phyloP scores from a whole-genome alignment of 2,888 invertebrate species.

The Rhyacophila evoluta region DNA sequence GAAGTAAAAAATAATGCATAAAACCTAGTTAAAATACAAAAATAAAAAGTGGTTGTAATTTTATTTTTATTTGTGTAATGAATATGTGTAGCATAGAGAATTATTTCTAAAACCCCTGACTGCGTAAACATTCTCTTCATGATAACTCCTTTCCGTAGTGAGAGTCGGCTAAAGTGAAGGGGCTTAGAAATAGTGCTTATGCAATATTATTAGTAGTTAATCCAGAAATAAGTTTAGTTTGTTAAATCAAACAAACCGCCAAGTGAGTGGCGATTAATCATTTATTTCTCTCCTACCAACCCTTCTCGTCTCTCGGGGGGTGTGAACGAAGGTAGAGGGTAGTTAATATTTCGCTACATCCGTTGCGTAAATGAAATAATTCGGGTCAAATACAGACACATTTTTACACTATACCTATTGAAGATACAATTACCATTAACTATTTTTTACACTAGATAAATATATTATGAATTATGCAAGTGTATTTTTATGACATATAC shows the following conservation, averaged over 20 bases:
- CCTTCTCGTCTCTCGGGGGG: background rate
- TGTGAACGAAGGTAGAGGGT: slow-evolving; percentile 25
- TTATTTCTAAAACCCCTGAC: background rate
- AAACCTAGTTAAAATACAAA: background rate
- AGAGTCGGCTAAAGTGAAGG: background rate
- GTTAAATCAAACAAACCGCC: slow-evolving; percentile 53
- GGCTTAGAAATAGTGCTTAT: slow-evolving; percentile 44
- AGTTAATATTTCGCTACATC: background rate
- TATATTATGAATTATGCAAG: too few species aligned
- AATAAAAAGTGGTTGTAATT: background rate
- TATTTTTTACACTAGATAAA: too few species aligned
- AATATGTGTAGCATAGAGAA: too few species aligned
- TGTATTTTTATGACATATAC: too few species aligned
- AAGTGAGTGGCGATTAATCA: slow-evolving; percentile 50
- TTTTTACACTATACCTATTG: too few species aligned
- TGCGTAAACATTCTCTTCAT: background rate
- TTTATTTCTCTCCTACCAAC: slow-evolving; percentile 51
- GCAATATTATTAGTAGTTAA: slow-evolving; percentile 43
- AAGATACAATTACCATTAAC: too few species aligned
- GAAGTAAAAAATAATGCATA: too few species aligned
- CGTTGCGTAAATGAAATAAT: background rate
- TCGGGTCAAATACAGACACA: too few species aligned
- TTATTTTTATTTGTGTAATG: background rate
- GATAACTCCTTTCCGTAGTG: slow-evolving; percentile 5
- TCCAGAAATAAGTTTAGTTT: slow-evolving; percentile 45